Conservation (phyloP, 1,140 invertebrate genomes). For the Neodiprion virginianus region DNA sequence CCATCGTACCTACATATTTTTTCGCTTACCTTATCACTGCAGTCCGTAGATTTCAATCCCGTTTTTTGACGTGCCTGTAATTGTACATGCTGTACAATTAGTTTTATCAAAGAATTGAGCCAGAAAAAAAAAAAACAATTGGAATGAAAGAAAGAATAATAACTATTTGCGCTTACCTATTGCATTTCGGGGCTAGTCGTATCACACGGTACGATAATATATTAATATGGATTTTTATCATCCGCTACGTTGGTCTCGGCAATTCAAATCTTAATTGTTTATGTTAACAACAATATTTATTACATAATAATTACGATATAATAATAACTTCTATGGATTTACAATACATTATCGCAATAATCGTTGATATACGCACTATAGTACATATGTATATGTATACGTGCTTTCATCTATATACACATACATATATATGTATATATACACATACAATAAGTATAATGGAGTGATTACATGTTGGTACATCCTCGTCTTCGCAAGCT, state of each 20-base stretch:
- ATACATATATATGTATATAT: not conserved
- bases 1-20: too few relatives aligned
- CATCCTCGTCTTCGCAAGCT: slow-evolving; percentile 38
- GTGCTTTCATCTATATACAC: slow-evolving; percentile 26
- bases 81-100: too few relatives aligned
- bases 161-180: not conserved
- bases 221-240: not conserved
- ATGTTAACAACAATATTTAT: slow-evolving; percentile 65
- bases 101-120: too few relatives aligned
- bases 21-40: too few relatives aligned
- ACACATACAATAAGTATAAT: slow-evolving; percentile 34
- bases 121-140: too few relatives aligned
- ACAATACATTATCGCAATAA: slow-evolving; percentile 60
- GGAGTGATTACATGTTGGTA: slow-evolving; percentile 62
- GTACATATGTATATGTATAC: not conserved
- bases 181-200: not conserved
- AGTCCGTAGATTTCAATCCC: too few relatives aligned
- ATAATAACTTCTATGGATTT: slow-evolving; percentile 63
- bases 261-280: slow-evolving; percentile 13
- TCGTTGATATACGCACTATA: slow-evolving; percentile 47
- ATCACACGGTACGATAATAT: not conserved
- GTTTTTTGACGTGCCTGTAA: too few relatives aligned
- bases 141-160: too few relatives aligned
- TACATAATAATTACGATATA: slow-evolving; percentile 63
- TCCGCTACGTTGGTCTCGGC: not conserved